phyloP scores from a whole-genome alignment of 2,113 vertebrate genomes.

The Myotis davidii region DNA sequence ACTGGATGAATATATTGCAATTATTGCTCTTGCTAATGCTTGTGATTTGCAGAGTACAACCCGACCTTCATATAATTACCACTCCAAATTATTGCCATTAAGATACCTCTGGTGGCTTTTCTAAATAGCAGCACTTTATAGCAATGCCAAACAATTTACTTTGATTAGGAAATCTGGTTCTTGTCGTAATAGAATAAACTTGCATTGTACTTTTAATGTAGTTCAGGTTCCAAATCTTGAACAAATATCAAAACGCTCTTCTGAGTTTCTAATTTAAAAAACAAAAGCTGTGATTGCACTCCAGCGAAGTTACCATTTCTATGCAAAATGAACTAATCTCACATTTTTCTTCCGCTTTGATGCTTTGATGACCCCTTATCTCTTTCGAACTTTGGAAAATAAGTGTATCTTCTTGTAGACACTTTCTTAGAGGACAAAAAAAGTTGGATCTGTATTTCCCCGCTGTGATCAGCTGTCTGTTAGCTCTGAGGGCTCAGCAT shows the following conservation, averaged over 20 bases:
- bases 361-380: conserved; percentile 62
- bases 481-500: conserved; percentile 53
- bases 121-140: conserved; percentile 80
- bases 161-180: conserved; percentile 85
- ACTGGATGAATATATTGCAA: conserved; percentile 53
- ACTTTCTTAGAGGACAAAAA: conserved; percentile 76
- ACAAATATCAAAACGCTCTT: conserved; percentile 64
- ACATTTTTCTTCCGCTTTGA: conserved; percentile 38
- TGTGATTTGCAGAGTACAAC: conserved; percentile 70
- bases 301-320: conserved; percentile 54
- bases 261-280: conserved; percentile 67
- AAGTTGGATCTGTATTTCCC: conserved; percentile 46
- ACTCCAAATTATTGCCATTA: conserved; percentile 81
- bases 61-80: conserved; percentile 80
- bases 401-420: conserved; percentile 64
- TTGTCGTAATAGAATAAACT: conserved; percentile 81
- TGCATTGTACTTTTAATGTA: conserved; percentile 77
- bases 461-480: conserved; percentile 61
- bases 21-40: conserved; percentile 67
- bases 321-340: conserved; percentile 58
- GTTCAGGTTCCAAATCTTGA: conserved; percentile 75
- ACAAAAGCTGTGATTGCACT: conserved; percentile 68
- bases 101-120: conserved; percentile 82
- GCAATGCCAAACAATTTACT: conserved; percentile 82
- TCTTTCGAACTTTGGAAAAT: conserved; percentile 57